A percentile compares a stretch with the other conserved stretches of the same genome.
phyloP scores from a whole-genome alignment of 2,113 vertebrate genomes.

The Hippocampus mohnikei region DNA sequence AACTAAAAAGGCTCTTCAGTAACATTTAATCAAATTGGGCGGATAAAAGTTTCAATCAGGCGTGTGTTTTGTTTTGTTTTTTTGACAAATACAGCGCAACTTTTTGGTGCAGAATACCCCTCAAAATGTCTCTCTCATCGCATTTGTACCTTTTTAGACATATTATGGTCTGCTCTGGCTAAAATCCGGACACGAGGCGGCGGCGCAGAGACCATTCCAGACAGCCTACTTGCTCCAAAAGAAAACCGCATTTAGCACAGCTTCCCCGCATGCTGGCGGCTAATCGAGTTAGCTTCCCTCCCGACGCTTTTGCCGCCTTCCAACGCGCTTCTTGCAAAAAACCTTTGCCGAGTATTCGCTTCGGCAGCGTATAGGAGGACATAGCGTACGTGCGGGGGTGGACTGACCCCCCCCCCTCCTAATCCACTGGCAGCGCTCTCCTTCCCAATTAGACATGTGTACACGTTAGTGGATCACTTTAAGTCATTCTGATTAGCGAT shows the following conservation, averaged over 20 bases:
- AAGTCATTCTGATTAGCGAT: conserved; percentile 72
- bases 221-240: conserved; percentile 61
- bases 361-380: background rate
- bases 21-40: too few relatives aligned
- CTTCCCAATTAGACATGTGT: conserved; percentile 69
- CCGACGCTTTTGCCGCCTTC: conserved; percentile 39
- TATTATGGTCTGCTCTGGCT: conserved; percentile 17
- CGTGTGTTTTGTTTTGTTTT: too few relatives aligned
- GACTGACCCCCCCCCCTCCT: conserved; percentile 42
- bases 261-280: conserved; percentile 60
- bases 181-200: conserved; percentile 52
- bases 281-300: conserved; percentile 70
- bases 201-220: conserved; percentile 45
- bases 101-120: background rate
- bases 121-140: background rate
- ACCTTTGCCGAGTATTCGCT: background rate
- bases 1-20: too few relatives aligned
- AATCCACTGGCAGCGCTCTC: conserved; percentile 66
- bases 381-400: conserved; percentile 43
- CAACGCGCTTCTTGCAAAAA: conserved; percentile 2
- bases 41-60: too few relatives aligned
- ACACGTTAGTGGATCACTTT: conserved; percentile 71
- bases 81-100: background rate
- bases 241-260: conserved; percentile 66
- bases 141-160: conserved; percentile 15